Conservation (phyloP, 2,113 vertebrate genomes). For the Leptobrachium leishanense region DNA sequence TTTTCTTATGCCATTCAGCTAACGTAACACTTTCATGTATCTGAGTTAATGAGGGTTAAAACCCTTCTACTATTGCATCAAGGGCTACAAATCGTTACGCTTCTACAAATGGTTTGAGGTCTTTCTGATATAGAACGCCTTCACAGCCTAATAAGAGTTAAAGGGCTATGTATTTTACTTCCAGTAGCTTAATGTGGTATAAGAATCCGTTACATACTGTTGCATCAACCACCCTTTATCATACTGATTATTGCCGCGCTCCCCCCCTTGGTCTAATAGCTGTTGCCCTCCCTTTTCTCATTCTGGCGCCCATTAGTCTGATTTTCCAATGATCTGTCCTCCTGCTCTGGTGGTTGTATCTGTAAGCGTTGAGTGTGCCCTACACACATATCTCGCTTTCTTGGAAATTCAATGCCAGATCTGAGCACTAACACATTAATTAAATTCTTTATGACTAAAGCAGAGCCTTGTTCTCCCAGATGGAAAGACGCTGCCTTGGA, state of each 20-base stretch:
- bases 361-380: conserved; percentile 25
- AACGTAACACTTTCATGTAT: no score
- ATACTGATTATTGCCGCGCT: background rate
- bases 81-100: no score
- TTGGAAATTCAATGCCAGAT: conserved; percentile 35
- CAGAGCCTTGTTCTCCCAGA: conserved; percentile 15
- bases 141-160: no score
- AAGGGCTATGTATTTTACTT: no score
- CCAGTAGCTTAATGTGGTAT: no score
- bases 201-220: conserved; percentile 14
- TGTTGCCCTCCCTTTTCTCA: background rate
- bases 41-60: no score
- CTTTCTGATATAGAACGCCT: no score
- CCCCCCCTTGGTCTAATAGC: background rate
- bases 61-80: no score
- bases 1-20: no score
- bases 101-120: no score
- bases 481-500: conserved; percentile 22
- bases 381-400: conserved; percentile 30
- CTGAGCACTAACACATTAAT: conserved; percentile 33
- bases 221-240: conserved; percentile 15
- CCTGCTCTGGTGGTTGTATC: conserved; percentile 17
- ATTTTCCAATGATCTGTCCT: conserved; percentile 34
- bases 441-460: conserved; percentile 45
- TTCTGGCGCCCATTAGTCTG: conserved; percentile 37